These are phyloP conservation scores for Hetaerina americana DNA, from an alignment of 1,140 invertebrate genomes.

Conservation along the genomic window DNA sequence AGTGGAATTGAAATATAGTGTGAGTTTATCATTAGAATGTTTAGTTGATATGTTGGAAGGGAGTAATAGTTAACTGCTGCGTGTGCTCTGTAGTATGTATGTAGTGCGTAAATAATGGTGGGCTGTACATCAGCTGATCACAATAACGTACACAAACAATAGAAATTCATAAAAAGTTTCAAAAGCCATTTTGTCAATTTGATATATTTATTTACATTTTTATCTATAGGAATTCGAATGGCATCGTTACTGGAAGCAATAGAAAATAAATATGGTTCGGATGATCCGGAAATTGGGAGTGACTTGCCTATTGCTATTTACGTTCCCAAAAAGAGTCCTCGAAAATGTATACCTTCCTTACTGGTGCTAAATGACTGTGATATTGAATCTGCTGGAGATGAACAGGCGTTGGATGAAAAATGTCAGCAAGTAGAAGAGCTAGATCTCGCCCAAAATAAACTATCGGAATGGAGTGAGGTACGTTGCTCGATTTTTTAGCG, in stretches of 20 bases:
- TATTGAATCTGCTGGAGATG: constrained; percentile 73
- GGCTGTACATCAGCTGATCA: background rate
- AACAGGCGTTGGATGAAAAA: constrained; percentile 56
- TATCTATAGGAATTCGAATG: constrained; percentile 34
- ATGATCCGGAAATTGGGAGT: constrained; percentile 22
- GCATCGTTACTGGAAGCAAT: constrained; percentile 72
- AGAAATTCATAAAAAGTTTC: no score
- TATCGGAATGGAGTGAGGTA: constrained; percentile 73
- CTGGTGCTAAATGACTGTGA: constrained; percentile 79
- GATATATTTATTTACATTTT: background rate
- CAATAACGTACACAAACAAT: background rate
- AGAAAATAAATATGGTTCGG: constrained; percentile 62
- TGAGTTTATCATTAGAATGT: no score
- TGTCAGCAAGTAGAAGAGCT: constrained; percentile 77
- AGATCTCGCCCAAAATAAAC: constrained; percentile 78
- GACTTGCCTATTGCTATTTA: constrained; percentile 57
- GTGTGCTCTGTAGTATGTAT: no score
- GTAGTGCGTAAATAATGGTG: background rate
- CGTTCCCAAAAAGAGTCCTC: constrained; percentile 64
- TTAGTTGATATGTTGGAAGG: no score
- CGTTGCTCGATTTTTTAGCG: constrained; percentile 14
- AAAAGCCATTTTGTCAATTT: no score
- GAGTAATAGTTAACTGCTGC: no score
- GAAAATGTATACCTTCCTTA: constrained; percentile 62
- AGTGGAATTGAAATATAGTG: no score